These are phyloP conservation scores for Dendrocincla fuliginosa DNA, from an alignment of 2,797 vertebrate species.

Conservation along the genomic window DNA sequence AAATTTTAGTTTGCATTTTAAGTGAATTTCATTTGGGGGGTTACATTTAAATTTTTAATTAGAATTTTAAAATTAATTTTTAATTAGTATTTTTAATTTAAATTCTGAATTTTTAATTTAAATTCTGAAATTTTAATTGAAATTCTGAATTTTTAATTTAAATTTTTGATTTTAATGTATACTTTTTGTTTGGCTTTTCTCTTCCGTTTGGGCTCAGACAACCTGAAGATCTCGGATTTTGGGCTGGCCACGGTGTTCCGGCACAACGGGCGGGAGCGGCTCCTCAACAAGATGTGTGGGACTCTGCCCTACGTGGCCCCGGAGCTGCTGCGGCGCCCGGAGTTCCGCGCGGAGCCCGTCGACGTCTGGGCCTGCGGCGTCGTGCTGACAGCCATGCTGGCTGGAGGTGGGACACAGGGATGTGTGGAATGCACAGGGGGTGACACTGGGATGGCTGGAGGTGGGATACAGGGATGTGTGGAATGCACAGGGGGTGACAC, in stretches of 20 bases:
- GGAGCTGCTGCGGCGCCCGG: slow-evolving; percentile 85
- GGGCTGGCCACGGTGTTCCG: slow-evolving; percentile 87
- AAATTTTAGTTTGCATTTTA: neutral
- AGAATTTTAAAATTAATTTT: no score
- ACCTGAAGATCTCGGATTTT: slow-evolving; percentile 94
- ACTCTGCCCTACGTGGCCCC: slow-evolving; percentile 95
- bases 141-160: neutral
- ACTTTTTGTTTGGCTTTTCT: fast-evolving
- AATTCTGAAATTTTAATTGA: no score
- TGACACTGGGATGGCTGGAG: slow-evolving; percentile 92
- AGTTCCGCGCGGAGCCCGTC: slow-evolving; percentile 90
- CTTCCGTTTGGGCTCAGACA: slow-evolving; percentile 60
- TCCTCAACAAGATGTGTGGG: slow-evolving; percentile 88
- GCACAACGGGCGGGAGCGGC: slow-evolving; percentile 88
- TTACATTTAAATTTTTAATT: neutral
- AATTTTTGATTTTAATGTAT: neutral
- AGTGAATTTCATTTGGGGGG: neutral
- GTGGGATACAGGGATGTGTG: neutral
- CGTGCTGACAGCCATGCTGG: slow-evolving; percentile 93
- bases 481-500: neutral
- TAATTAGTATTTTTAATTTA: no score
- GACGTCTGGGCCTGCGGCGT: slow-evolving; percentile 96
- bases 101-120: no score
- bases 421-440: neutral
- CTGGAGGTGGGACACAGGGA: neutral